Conservation (phyloP, 1,140 invertebrate genomes). For the Pogonognathellus flavescens region DNA sequence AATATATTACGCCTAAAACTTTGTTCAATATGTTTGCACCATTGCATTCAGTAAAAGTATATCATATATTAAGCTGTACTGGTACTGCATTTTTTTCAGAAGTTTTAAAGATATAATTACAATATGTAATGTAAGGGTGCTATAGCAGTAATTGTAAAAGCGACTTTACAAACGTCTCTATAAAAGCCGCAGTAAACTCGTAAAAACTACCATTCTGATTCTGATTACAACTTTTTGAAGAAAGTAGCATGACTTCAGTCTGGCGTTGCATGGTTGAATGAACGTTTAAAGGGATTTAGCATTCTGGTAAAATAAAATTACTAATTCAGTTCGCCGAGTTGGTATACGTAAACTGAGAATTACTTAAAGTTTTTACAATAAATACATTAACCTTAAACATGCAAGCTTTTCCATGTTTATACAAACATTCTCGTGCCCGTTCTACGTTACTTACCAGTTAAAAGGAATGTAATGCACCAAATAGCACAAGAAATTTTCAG, state of each 20-base stretch:
- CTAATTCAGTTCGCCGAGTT: no score
- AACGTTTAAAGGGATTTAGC: no score
- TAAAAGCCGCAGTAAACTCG: neutral
- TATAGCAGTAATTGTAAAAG: neutral
- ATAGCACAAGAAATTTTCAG: conserved; percentile 19
- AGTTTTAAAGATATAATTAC: no score
- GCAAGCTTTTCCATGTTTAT: neutral
- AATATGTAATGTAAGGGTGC: no score
- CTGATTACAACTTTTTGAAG: neutral
- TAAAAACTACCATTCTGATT: neutral
- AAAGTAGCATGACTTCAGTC: neutral
- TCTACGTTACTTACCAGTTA: neutral
- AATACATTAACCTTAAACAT: neutral
- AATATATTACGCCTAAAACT: no score
- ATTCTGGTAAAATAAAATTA: no score
- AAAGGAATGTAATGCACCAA: conserved; percentile 30
- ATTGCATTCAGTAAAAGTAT: no score
- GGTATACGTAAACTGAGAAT: no score
- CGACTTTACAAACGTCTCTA: neutral
- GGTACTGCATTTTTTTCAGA: no score
- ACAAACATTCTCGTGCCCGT: neutral
- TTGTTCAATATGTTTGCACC: no score
- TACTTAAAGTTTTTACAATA: conserved; percentile 1
- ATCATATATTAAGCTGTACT: no score
- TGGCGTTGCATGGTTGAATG: no score